Conservation (phyloP, 2,797 vertebrate species). For the Spinibarbus caldwelli region DNA sequence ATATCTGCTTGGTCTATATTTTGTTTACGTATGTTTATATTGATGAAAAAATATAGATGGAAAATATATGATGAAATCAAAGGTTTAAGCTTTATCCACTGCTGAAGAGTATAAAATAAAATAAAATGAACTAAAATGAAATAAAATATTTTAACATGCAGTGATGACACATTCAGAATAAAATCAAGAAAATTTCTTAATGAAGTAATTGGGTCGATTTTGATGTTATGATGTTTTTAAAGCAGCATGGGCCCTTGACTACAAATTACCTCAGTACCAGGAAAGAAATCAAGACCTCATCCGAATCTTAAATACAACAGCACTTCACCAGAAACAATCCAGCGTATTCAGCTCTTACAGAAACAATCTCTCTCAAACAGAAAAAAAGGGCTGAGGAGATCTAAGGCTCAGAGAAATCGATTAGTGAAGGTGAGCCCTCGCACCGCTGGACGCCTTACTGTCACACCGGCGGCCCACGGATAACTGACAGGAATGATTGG, state of each 20-base stretch:
- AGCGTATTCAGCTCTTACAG: background rate
- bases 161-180: background rate
- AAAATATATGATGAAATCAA: background rate
- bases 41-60: background rate
- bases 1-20: background rate
- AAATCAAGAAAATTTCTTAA: no score
- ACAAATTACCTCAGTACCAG: no score
- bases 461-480: background rate
- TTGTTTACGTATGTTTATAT: background rate
- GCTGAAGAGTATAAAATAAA: background rate
- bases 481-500: slow-evolving; percentile 40
- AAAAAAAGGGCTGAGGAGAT: background rate
- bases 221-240: background rate
- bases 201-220: no score
- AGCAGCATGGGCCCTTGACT: background rate
- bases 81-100: background rate
- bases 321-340: background rate
- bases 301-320: background rate
- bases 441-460: slow-evolving; percentile 14
- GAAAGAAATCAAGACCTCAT: background rate
- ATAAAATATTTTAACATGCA: background rate
- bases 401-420: slow-evolving; percentile 8
- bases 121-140: no score
- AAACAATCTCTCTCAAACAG: slow-evolving; percentile 26
- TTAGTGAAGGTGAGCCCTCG: slow-evolving; percentile 37